Evolutionary conservation across 30 jellyfish, hydroid and myxozoan genomes (phyloP).

Genomic region (Catostylus mosaicus): DNA sequence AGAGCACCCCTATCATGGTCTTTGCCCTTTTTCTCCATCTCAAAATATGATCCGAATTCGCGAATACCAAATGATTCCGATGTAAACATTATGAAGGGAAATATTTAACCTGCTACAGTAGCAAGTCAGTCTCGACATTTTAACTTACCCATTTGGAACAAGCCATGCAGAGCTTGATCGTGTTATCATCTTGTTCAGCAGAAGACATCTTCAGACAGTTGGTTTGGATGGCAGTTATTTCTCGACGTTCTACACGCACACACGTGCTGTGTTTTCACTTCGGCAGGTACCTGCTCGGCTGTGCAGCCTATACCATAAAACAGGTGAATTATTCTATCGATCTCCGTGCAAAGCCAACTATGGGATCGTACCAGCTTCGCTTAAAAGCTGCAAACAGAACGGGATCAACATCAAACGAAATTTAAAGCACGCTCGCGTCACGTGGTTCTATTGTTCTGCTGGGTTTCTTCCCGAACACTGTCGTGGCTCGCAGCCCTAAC

Average conservation of each 20-base stretch:
- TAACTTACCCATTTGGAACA: conserved; percentile 78
- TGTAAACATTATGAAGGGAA: too few relatives aligned
- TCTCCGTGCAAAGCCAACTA: conserved; percentile 4
- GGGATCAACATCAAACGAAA: conserved; percentile 12
- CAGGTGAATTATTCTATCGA: conserved; percentile 46
- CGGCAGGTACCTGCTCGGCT: conserved; percentile 61
- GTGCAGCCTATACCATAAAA: conserved; percentile 54
- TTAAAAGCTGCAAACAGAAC: background rate
- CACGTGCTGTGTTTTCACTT: conserved; percentile 63
- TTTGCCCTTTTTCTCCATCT: too few relatives aligned
- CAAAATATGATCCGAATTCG: too few relatives aligned
- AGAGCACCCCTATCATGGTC: too few relatives aligned
- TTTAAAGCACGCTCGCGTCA: conserved; percentile 69
- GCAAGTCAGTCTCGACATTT: background rate
- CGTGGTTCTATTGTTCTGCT: conserved; percentile 69
- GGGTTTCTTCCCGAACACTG: too few relatives aligned
- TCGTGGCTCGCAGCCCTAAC: background rate
- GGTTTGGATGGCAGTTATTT: background rate
- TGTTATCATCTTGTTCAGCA: background rate
- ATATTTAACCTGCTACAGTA: too few relatives aligned
- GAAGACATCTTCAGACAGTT: background rate
- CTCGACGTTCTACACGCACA: conserved; percentile 7
- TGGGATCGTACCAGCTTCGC: background rate
- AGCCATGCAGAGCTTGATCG: conserved; percentile 64
- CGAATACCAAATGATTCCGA: too few relatives aligned